Conservation (phyloP, 2,113 vertebrate species). For the Dasyurus viverrinus region DNA sequence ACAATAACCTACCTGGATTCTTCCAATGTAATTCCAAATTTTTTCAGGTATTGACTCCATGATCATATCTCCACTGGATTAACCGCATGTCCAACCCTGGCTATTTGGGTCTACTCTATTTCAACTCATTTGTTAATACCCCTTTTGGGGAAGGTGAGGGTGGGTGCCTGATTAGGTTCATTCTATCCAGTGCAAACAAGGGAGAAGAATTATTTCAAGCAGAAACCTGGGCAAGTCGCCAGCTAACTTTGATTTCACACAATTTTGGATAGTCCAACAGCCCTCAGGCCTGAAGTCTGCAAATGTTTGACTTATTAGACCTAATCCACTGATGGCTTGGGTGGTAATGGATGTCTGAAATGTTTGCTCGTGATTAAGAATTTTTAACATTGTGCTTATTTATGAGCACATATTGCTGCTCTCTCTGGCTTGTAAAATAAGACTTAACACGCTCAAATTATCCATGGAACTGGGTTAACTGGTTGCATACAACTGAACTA, state of each 20-base stretch:
- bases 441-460: conserved; percentile 39
- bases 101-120: neutral
- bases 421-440: conserved; percentile 44
- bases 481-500: conserved; percentile 15
- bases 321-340: conserved; percentile 54
- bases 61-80: neutral
- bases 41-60: conserved; percentile 17
- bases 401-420: conserved; percentile 39
- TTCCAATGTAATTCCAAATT: neutral
- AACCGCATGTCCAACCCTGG: conserved; percentile 5
- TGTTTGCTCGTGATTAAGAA: conserved; percentile 52
- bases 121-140: neutral
- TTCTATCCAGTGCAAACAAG: neutral
- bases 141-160: neutral
- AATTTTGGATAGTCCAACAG: conserved; percentile 37
- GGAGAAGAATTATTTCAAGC: conserved; percentile 18
- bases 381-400: conserved; percentile 54
- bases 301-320: conserved; percentile 52
- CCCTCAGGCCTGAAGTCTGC: conserved; percentile 22
- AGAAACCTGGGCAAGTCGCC: neutral
- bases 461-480: neutral
- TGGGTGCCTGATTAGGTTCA: neutral
- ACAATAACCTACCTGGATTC: neutral
- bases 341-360: conserved; percentile 64
- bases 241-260: conserved; percentile 9